Percentiles rank a stretch among this genome's conserved stretches.
Evolutionary conservation across 2,888 invertebrate genomes (phyloP).

Genomic region (Scaptomyza flava): DNA sequence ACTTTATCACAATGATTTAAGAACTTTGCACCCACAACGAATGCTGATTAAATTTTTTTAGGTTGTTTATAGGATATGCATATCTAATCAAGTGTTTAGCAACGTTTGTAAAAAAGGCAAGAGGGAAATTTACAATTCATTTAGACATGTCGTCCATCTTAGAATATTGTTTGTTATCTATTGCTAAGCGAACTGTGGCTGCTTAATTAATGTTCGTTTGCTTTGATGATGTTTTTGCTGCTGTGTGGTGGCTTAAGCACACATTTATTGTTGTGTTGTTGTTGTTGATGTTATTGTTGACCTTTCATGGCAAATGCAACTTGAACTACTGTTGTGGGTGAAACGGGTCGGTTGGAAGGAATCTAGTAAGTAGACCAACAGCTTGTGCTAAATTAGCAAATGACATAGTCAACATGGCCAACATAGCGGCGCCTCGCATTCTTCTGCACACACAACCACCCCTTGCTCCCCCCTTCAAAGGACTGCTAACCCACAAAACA

Average conservation of each 20-base stretch:
- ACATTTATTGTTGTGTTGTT: not conserved
- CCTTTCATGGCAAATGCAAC: slow-evolving; percentile 69
- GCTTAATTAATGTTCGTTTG: slow-evolving; percentile 75
- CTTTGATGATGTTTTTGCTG: slow-evolving; percentile 52
- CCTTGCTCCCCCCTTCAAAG: slow-evolving; percentile 19
- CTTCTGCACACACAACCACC: not conserved
- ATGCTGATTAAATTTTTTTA: slow-evolving; percentile 28
- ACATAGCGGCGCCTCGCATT: slow-evolving; percentile 42
- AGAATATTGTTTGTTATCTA: slow-evolving; percentile 58
- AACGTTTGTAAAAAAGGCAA: not conserved
- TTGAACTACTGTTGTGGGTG: slow-evolving; percentile 48
- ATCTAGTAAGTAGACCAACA: slow-evolving; percentile 62
- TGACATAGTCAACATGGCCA: slow-evolving; percentile 79
- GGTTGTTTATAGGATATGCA: not conserved
- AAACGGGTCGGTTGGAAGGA: no score
- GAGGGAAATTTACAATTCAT: slow-evolving; percentile 15
- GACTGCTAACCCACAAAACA: slow-evolving; percentile 77
- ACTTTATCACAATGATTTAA: slow-evolving; percentile 32
- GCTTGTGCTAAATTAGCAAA: slow-evolving; percentile 79
- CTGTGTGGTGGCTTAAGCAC: slow-evolving; percentile 9
- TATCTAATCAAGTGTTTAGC: not conserved
- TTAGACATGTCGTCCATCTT: slow-evolving; percentile 25
- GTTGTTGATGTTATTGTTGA: slow-evolving; percentile 62
- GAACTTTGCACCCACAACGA: slow-evolving; percentile 7
- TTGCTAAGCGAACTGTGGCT: slow-evolving; percentile 43